A percentile compares a stretch with the other conserved stretches of the same genome.
Conservation (phyloP, 2,113 vertebrate genomes). For the Rhea americana region DNA sequence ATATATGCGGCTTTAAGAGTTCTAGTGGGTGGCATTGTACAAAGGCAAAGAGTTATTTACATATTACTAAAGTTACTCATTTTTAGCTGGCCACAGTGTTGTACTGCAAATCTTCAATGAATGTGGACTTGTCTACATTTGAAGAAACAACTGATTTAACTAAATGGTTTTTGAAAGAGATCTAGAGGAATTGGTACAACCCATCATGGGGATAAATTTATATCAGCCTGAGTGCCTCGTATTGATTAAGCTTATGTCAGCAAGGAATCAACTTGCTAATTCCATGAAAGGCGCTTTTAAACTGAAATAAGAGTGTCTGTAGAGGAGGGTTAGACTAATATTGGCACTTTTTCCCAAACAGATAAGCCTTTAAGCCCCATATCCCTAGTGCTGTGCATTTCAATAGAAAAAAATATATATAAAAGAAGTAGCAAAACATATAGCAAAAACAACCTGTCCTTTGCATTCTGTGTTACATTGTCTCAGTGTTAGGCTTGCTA, state of each 20-base stretch:
- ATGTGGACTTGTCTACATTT: not conserved
- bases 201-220: slow-evolving; percentile 17
- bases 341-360: not conserved
- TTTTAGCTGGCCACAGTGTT: not conserved
- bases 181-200: not conserved
- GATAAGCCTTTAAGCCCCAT: slow-evolving; percentile 1
- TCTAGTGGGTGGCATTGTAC: not conserved
- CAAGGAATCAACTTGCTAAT: slow-evolving; percentile 52
- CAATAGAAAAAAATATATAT: not conserved
- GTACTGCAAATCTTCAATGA: slow-evolving; percentile 8
- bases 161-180: slow-evolving; percentile 24
- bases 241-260: slow-evolving; percentile 59
- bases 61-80: not conserved
- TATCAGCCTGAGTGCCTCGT: slow-evolving; percentile 27
- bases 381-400: not conserved
- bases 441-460: not conserved
- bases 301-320: slow-evolving; percentile 21
- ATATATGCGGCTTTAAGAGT: slow-evolving; percentile 11
- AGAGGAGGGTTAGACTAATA: slow-evolving; percentile 28
- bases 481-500: not conserved
- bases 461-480: not conserved
- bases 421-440: not conserved
- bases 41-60: slow-evolving; percentile 1
- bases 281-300: slow-evolving; percentile 49
- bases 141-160: slow-evolving; percentile 24